These are phyloP conservation scores for Taxidea taxus DNA, from an alignment of 2,113 vertebrate genomes.

Conservation along the genomic window DNA sequence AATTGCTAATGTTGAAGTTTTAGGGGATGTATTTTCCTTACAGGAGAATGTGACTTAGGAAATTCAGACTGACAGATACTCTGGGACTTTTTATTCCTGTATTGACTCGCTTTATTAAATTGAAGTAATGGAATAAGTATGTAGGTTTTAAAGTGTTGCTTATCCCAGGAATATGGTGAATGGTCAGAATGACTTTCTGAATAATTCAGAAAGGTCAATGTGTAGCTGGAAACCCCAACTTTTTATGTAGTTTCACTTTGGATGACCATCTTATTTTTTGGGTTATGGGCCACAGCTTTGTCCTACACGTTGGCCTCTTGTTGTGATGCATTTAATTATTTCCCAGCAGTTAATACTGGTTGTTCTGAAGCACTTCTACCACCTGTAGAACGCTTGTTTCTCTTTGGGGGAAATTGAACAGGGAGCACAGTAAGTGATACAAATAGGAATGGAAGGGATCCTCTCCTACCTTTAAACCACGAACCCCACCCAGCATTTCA, in stretches of 20 bases:
- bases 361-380: neutral
- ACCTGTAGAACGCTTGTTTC: neutral
- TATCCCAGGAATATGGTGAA: neutral
- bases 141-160: neutral
- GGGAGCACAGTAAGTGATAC: neutral
- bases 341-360: neutral
- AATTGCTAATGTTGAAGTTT: neutral
- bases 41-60: neutral
- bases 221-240: neutral
- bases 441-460: neutral
- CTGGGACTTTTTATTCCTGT: neutral
- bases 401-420: neutral
- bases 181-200: slow-evolving; percentile 14
- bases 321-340: neutral
- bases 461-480: neutral
- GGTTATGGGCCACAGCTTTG: neutral
- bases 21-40: neutral
- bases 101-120: neutral
- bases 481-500: neutral
- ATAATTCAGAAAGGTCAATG: slow-evolving; percentile 28
- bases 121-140: neutral
- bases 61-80: slow-evolving; percentile 4
- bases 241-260: neutral
- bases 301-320: neutral
- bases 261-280: neutral